Conservation (phyloP, 1,140 invertebrate species). For the Aphelinus atriplicis region DNA sequence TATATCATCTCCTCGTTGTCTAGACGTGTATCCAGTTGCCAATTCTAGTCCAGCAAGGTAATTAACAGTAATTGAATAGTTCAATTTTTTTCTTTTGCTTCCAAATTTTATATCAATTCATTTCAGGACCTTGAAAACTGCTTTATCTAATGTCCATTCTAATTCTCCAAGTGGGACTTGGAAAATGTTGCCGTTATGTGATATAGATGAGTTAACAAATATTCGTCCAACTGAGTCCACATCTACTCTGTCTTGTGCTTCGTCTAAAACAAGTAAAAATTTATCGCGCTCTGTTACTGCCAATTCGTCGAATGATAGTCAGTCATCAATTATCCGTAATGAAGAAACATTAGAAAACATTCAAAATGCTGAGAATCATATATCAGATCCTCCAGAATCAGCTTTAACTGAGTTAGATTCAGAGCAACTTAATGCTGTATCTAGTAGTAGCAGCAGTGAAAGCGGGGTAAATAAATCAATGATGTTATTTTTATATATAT, state of each 20-base stretch:
- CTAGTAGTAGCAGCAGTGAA: slow-evolving; percentile 66
- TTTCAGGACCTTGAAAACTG: slow-evolving; percentile 28
- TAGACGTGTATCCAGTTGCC: slow-evolving; percentile 50
- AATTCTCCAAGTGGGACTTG: slow-evolving; percentile 40
- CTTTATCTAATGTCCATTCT: slow-evolving; percentile 41
- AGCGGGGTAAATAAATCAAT: slow-evolving; percentile 56
- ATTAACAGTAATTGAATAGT: not conserved
- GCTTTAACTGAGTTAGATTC: slow-evolving; percentile 54
- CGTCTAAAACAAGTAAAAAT: slow-evolving; percentile 50
- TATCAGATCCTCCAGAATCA: slow-evolving; percentile 50
- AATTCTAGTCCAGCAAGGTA: slow-evolving; percentile 50
- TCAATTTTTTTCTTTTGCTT: not conserved
- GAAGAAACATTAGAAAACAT: slow-evolving; percentile 48
- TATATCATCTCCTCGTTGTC: slow-evolving; percentile 45
- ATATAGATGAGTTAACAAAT: slow-evolving; percentile 49
- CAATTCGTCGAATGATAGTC: slow-evolving; percentile 42
- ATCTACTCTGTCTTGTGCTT: slow-evolving; percentile 49
- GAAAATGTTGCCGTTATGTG: slow-evolving; percentile 50
- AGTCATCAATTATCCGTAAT: slow-evolving; percentile 37
- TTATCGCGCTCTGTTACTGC: slow-evolving; percentile 42
- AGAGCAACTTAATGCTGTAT: slow-evolving; percentile 55
- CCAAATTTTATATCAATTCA: not conserved
- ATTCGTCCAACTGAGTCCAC: slow-evolving; percentile 49
- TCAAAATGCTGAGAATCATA: slow-evolving; percentile 40
- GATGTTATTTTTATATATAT: slow-evolving; percentile 33